Evolutionary conservation across 1,140 invertebrate genomes (phyloP), one percentile per base, ranked within the genome.

Genomic region (Ylistrum balloti): DNA sequence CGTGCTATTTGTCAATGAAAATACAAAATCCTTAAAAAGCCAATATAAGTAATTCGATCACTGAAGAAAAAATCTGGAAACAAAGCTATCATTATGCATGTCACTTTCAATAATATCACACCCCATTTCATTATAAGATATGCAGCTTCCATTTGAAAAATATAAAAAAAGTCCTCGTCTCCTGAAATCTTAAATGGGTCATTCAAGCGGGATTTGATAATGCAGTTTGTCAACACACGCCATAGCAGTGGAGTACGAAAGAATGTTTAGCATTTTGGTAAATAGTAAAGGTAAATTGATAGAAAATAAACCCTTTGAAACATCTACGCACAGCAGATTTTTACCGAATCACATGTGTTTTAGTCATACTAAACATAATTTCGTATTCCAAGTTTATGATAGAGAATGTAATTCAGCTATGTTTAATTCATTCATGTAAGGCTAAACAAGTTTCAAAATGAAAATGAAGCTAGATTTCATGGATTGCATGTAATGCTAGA

Each of bases 1-100:
- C 56, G 56, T 74, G 56, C 56, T 17, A 74, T 74, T 74, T 74
- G 28, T 74, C 56, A 74, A 74, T 74, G 28, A 74, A 74, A 74
- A 28, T 28, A 28, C 56, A 74, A 74, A 5, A 74, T 74, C n/a
- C 56, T 17, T 48, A 74, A 74, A 74, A 74, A 9, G 11, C n/a
- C 56, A 74, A 74, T 74, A 74, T 74, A 74, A 5, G 17, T 45
- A 45, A 45, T 13, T 45, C 17, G 20, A 45, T 38, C 35, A 38
- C 5, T 7, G 35, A 38, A 38, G 13, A 7, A 38, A 38, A 38
- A 38, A 38, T 38, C 35, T 38, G 35, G 13, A 38, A 38, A 38
- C 35, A 38, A 38, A 38, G 5, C 13, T n/a, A 74, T 28, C 22
- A 28, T 74, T 74, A 74, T 74, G 56, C 56, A 74, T 74, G 22